A percentile compares a stretch with the other conserved stretches of the same genome.
Evolutionary conservation across 1,140 invertebrate species (phyloP).

Genomic region (Leptinotarsa texana): DNA sequence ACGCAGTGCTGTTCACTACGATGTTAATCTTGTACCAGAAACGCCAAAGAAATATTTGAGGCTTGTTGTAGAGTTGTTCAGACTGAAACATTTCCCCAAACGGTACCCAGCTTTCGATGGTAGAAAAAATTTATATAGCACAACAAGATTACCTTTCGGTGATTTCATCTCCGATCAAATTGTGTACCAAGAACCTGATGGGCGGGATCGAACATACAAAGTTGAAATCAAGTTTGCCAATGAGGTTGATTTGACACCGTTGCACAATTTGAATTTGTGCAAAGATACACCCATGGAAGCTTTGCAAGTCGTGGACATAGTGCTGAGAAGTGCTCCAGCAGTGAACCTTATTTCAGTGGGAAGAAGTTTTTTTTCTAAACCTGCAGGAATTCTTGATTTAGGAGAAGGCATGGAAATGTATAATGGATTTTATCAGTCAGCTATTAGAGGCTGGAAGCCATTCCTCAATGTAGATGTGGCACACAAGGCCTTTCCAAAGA

Average conservation of each 20-base stretch:
- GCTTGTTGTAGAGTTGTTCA: slow-evolving; percentile 51
- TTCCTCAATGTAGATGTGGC: slow-evolving; percentile 76
- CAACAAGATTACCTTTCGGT: slow-evolving; percentile 37
- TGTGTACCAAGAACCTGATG: slow-evolving; percentile 55
- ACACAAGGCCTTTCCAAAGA: slow-evolving; percentile 62
- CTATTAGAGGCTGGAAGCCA: slow-evolving; percentile 71
- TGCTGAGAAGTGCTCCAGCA: slow-evolving; percentile 68
- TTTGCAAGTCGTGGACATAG: slow-evolving; percentile 80
- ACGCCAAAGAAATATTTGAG: slow-evolving; percentile 54
- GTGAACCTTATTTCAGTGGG: slow-evolving; percentile 55
- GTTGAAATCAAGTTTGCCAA: slow-evolving; percentile 63
- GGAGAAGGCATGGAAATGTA: slow-evolving; percentile 66
- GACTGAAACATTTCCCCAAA: slow-evolving; percentile 50
- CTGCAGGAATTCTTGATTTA: slow-evolving; percentile 39
- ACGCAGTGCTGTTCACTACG: slow-evolving; percentile 56
- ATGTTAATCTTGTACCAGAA: slow-evolving; percentile 57
- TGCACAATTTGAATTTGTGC: slow-evolving; percentile 30
- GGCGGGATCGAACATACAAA: slow-evolving; percentile 61
- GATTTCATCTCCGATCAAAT: slow-evolving; percentile 39
- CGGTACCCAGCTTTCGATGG: slow-evolving; percentile 70
- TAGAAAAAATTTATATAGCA: slow-evolving; percentile 66
- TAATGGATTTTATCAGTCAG: slow-evolving; percentile 74
- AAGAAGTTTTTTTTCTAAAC: slow-evolving; percentile 55
- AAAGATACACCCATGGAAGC: slow-evolving; percentile 64
- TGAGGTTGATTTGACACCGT: slow-evolving; percentile 44